Evolutionary conservation across 2,888 invertebrate species (phyloP).

Genomic region (Orthosia gothica): DNA sequence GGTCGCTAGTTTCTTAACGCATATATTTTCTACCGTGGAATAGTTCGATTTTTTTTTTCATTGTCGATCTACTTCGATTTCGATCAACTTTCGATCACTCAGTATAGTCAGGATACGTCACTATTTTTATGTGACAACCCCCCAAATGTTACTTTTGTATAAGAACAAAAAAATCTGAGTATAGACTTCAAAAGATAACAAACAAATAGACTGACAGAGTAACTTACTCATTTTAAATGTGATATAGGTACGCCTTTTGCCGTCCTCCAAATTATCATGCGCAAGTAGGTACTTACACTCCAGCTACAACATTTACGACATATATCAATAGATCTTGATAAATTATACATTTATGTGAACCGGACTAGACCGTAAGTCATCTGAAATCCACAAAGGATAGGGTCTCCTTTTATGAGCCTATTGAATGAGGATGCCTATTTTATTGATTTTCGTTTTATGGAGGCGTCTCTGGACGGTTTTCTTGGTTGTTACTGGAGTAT

Average conservation of each 20-base stretch:
- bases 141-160: too few relatives aligned
- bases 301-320: constrained; percentile 4
- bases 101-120: too few relatives aligned
- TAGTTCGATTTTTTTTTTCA: too few relatives aligned
- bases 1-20: too few relatives aligned
- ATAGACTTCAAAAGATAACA: too few relatives aligned
- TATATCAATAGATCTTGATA: constrained; percentile 47
- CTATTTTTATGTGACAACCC: too few relatives aligned
- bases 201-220: too few relatives aligned
- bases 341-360: constrained; percentile 42
- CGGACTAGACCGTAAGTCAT: constrained; percentile 40
- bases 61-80: too few relatives aligned
- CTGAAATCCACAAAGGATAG: constrained; percentile 19
- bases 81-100: too few relatives aligned
- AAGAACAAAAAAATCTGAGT: too few relatives aligned
- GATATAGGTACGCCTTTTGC: not conserved
- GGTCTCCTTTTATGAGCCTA: constrained; percentile 35
- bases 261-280: constrained; percentile 6
- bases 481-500: not conserved
- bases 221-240: too few relatives aligned
- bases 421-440: constrained; percentile 15
- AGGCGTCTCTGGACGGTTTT: not conserved
- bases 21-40: too few relatives aligned
- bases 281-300: not conserved
- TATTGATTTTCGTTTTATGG: constrained; percentile 32